These are phyloP conservation scores for Eunapius fragilis DNA, from an alignment of 37 sponge, comb jelly and placozoan genomes.

Conservation along the genomic window DNA sequence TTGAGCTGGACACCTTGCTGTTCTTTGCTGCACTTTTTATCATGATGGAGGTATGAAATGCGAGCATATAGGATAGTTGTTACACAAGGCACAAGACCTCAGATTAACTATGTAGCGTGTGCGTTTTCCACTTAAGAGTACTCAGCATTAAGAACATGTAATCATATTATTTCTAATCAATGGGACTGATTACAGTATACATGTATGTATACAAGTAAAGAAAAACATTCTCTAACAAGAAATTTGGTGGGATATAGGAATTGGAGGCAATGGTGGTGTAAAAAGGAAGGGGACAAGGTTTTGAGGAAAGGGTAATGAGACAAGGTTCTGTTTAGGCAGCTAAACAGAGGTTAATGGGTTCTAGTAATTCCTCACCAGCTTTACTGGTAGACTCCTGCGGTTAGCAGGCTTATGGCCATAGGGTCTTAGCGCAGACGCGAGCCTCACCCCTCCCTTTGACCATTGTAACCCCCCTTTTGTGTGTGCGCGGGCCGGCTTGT, in stretches of 20 bases:
- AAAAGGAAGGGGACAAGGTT: too few relatives aligned
- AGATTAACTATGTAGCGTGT: too few relatives aligned
- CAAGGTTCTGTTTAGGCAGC: background rate
- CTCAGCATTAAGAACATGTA: too few relatives aligned
- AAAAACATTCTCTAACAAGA: too few relatives aligned
- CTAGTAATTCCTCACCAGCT: background rate
- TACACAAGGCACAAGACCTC: too few relatives aligned
- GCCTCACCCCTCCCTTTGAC: background rate
- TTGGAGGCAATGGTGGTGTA: too few relatives aligned
- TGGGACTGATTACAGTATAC: too few relatives aligned
- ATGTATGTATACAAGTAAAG: too few relatives aligned
- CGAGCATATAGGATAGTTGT: too few relatives aligned
- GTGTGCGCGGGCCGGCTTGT: background rate
- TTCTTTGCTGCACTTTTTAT: constrained; percentile 98
- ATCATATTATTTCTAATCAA: too few relatives aligned
- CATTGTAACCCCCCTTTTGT: background rate
- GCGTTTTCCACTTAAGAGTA: too few relatives aligned
- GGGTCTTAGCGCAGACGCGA: background rate
- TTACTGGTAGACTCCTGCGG: background rate
- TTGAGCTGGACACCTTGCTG: constrained; percentile 95
- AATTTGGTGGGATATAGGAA: too few relatives aligned
- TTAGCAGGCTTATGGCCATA: background rate
- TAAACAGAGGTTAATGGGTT: background rate
- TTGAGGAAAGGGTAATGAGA: background rate
- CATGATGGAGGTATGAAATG: constrained; percentile 88